Base-by-base conservation (phyloP, 2,797 vertebrate species). In the Chaetodon trifasciatus region DNA sequence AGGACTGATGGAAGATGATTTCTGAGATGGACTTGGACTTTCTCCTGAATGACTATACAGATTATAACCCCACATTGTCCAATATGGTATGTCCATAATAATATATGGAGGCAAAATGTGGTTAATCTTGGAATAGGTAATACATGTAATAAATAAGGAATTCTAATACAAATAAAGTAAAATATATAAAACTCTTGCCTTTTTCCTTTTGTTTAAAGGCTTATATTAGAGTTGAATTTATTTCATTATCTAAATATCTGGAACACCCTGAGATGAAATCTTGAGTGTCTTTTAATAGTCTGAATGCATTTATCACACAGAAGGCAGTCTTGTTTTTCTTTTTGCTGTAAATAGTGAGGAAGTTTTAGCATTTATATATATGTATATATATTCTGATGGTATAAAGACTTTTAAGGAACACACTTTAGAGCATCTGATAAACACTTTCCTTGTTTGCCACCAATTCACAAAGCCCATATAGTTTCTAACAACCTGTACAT, bases 161-260 rank as follows among this genome's bases (percentile, higher is more conserved):
- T 17, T 1, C 32, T 35, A 1, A 17, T 10, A 46, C 37, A 46
- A 37, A 17, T 46, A 13, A 11, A 49, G 6, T 57, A 37, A 39
- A 44, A 42, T n/a, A 44, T 35, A 17, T 16, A 17, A 47, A 47
- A 15, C 11, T 49, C 3, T 44, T 60, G 37, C 7, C 16, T 21
- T 19, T 32, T 19, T 19, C 5, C 3, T 1, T 28, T 37, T 19
- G 13, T 16, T 53, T 24, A 40, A 21, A 50, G 7, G 11, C 3
- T 55, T 53, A 13, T 35, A n/a, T n/a, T 70, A 3, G 11, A 70
- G 12, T 57, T 70, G n/a, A n/a, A n/a, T n/a, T n/a, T n/a, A n/a
- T n/a, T n/a, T n/a, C n/a, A n/a, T n/a, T n/a, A n/a, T n/a, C n/a
- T n/a, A n/a, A n/a, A n/a, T n/a, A n/a, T n/a, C n/a, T n/a, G n/a